Evolutionary conservation across 1,140 invertebrate species (phyloP).

Genomic region (Vanessa atalanta): DNA sequence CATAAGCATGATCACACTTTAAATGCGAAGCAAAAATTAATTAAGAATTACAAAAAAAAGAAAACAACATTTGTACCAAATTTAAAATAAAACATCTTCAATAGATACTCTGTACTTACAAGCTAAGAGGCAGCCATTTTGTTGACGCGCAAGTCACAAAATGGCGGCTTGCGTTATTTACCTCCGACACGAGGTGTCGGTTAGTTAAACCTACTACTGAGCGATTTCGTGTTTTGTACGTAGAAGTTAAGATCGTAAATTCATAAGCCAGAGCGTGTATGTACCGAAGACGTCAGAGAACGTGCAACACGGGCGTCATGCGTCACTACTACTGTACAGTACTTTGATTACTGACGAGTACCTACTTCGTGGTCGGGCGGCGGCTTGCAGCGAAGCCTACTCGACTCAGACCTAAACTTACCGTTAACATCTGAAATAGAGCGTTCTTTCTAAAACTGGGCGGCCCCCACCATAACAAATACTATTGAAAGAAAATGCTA

Average conservation of each 20-base stretch:
- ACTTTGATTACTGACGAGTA: constrained; percentile 21
- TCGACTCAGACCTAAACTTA: constrained; percentile 74
- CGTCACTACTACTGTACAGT: constrained; percentile 49
- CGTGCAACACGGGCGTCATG: constrained; percentile 67
- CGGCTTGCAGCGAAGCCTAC: constrained; percentile 48
- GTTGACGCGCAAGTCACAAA: constrained; percentile 55
- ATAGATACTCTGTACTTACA: constrained; percentile 77
- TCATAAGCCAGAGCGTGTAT: constrained; percentile 49
- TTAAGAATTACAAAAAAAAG: constrained; percentile 55
- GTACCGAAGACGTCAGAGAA: constrained; percentile 57
- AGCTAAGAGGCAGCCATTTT: constrained; percentile 71
- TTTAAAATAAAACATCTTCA: constrained; percentile 63
- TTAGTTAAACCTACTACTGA: constrained; percentile 37
- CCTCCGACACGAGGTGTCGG: constrained; percentile 43
- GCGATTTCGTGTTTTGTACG: constrained; percentile 36
- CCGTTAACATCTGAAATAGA: constrained; percentile 80
- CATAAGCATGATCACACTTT: constrained; percentile 77
- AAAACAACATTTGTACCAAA: constrained; percentile 72
- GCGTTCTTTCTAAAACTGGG: constrained; percentile 69
- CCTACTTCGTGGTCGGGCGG: constrained; percentile 41
- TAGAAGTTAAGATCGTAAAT: constrained; percentile 37
- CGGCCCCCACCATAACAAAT: constrained; percentile 68
- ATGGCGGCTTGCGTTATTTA: constrained; percentile 62
- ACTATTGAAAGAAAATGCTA: constrained; percentile 72
- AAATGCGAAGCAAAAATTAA: constrained; percentile 74